Conservation (phyloP, 2,797 vertebrate genomes). For the Trachurus trachurus region DNA sequence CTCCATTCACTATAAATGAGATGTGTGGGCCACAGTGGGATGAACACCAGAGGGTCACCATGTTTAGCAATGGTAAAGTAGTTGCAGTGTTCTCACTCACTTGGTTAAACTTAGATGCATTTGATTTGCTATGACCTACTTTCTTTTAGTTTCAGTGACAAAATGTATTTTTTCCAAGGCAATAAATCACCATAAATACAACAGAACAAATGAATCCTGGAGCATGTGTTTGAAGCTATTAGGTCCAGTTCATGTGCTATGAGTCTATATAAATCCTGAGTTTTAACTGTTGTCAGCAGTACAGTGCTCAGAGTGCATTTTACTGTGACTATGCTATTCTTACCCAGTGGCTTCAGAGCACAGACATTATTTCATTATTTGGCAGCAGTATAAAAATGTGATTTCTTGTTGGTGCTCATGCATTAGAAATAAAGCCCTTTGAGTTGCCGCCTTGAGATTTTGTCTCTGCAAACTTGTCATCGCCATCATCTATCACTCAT, state of each 20-base stretch:
- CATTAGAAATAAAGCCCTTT: constrained; percentile 23
- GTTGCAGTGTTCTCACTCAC: background rate
- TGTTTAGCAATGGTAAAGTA: background rate
- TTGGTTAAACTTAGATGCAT: background rate
- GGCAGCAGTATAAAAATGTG: constrained; percentile 2
- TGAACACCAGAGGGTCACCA: background rate
- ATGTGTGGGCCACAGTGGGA: background rate
- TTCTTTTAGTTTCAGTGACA: background rate
- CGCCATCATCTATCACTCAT: constrained; percentile 25
- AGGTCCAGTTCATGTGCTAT: constrained; percentile 21
- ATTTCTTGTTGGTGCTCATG: constrained; percentile 32
- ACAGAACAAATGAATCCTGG: background rate
- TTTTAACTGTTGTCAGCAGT: constrained; percentile 24
- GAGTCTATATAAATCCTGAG: constrained; percentile 4
- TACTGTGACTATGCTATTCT: constrained; percentile 17
- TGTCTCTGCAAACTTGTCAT: constrained; percentile 61
- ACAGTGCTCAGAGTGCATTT: constrained; percentile 20
- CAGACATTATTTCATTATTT: constrained; percentile 20
- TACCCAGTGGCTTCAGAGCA: constrained; percentile 13
- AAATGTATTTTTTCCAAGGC: constrained; percentile 8
- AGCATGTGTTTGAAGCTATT: constrained; percentile 1
- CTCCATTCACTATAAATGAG: background rate
- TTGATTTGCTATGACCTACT: background rate
- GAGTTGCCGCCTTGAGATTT: constrained; percentile 16
- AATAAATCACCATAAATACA: constrained; percentile 9